Evolutionary conservation across 2,113 vertebrate genomes (phyloP), one percentile per base, ranked within the genome.

Genomic region (Spea multiplicata): DNA sequence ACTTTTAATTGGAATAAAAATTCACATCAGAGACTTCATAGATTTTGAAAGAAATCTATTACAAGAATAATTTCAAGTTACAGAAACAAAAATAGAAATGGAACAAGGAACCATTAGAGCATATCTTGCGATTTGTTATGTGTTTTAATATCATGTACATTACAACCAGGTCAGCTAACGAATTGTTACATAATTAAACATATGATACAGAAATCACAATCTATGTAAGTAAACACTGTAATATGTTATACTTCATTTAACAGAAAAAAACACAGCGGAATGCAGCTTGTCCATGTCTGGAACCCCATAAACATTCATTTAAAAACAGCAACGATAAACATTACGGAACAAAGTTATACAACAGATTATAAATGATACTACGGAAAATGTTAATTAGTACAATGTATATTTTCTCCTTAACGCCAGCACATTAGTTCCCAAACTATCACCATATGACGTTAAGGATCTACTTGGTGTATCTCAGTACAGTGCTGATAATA

Each of bases 1-100:
- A 91, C 77, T 76, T 91, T 92, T 90, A 91, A 89, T 91, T 88
- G 77, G 86, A 91, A 88, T 88, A 90, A 83, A 90, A 90, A 86
- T 84, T 88, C 86, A 90, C 84, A 86, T 68, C 81, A 84, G 86
- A 87, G 86, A 84, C 82, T 88, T 82, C 83, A 85, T 86, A 81
- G 81, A 83, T 82, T 88, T 88, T 71, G 0, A 85, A 83, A 84
- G 84, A 77, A 73, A 88, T 82, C 85, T 87, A 87, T 84, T 85
- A 67, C 81, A 59, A 59, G 55, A 59, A 53, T 10, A 53, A 53
- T 6, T 72, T 84, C 86, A 90, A 30, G 88, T 81, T 86, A 83
- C 73, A 84, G 48, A 83, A 87, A 75, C 16, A 77, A 62, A 65
- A 57, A 68, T 68, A 47, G 74, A 76, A 77, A 70, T 5, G 55